Base-by-base conservation (phyloP, 2,113 vertebrate species). In the Platysternon megacephalum region DNA sequence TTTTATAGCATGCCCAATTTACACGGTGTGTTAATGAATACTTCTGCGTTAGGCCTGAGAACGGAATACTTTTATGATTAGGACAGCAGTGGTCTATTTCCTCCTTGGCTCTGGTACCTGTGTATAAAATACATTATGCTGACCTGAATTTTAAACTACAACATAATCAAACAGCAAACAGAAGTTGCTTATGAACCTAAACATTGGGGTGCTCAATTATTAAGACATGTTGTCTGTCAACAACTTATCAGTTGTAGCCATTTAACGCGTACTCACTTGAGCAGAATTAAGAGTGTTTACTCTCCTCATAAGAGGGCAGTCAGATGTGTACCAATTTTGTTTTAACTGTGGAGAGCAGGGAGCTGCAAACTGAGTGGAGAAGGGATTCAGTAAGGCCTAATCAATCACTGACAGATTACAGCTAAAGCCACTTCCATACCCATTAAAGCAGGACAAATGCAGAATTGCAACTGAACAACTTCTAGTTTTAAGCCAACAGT, bases 331-430 rank as follows among this genome's bases (percentile, higher is more conserved):
- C 98, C 98, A 99, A 98, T 99, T 99, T 98, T 98, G 98, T 98
- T 98, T 98, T 98, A 99, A 98, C 98, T 95, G 98, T 96, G 97
- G 98, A 98, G 97, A 99, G 98, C 97, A 95, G 97, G 97, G 98
- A 98, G 98, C 98, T 98, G 98, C 97, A 97, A 98, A 98, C 92
- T 0, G 97, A 97, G 98, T 55, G 72, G 98, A 97, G 98, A 98
- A 97, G 98, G 98, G 98, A 99, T 99, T 98, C 97, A 98, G 98
- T 98, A 98, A 99, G 99, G 99, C 98, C 99, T 99, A 99, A 99
- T 99, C 99, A 99, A 99, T 99, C 99, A 99, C 99, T 99, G 99
- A 99, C 99, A 99, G 99, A 99, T 99, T 99, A 99, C 99, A 98
- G 99, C 99, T 99, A 99, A 99, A 99, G 99, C 99, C 99, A 99